Evolutionary conservation across 2,113 vertebrate genomes (phyloP).

Genomic region (Sapajus apella): DNA sequence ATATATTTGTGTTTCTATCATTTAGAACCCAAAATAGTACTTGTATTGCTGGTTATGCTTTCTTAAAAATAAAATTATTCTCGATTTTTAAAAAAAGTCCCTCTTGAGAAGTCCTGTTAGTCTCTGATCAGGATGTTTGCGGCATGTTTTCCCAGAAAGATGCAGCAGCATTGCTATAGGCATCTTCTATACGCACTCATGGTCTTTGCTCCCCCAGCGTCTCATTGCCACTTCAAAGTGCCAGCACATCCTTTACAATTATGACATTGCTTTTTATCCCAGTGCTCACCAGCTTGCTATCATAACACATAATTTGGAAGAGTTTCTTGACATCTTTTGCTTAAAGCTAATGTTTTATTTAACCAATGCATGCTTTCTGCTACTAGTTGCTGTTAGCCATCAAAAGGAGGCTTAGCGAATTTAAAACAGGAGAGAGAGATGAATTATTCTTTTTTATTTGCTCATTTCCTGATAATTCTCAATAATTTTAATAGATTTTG

Average conservation of each 20-base stretch:
- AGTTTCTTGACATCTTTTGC: constrained; percentile 29
- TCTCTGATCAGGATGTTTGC: not conserved
- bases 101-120: not conserved
- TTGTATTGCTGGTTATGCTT: not conserved
- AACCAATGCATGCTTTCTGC: not conserved
- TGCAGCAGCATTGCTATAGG: not conserved
- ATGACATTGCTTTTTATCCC: not conserved
- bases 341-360: constrained; percentile 55
- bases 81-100: not conserved
- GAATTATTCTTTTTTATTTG: not conserved
- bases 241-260: not conserved
- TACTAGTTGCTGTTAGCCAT: not conserved
- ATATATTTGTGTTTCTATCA: not conserved
- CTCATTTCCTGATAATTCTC: not conserved
- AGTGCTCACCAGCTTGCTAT: not conserved
- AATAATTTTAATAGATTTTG: not conserved
- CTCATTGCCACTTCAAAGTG: not conserved
- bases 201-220: not conserved
- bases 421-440: too few relatives aligned
- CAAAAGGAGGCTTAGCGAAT: not conserved
- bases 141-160: not conserved
- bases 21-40: not conserved
- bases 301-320: constrained; percentile 28
- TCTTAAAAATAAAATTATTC: not conserved
- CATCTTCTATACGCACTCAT: not conserved